Evolutionary conservation across 2,113 vertebrate genomes (phyloP).

Genomic region (Parus major): DNA sequence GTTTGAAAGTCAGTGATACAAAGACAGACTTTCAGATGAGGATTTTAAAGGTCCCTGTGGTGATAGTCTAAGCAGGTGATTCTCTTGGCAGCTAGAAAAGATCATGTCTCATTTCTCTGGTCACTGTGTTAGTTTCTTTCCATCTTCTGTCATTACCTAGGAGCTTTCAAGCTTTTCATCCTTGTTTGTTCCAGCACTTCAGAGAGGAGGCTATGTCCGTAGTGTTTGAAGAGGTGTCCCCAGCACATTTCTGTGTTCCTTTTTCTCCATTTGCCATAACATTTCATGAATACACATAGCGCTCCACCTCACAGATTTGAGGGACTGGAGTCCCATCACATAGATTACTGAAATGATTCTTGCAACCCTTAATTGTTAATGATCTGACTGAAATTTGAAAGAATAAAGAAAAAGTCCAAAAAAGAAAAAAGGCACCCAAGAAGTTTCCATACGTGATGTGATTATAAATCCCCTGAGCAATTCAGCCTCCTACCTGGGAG

Average conservation of each 20-base stretch:
- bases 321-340: background rate
- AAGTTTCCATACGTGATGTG: background rate
- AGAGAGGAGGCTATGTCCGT: background rate
- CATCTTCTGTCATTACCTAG: background rate
- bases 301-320: background rate
- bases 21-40: background rate
- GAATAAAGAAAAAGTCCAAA: background rate
- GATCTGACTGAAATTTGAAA: background rate
- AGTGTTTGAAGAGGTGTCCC: background rate
- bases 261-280: accelerated
- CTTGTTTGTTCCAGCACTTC: background rate
- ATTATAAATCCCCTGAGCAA: conserved; percentile 25
- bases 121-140: background rate
- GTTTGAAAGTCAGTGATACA: background rate
- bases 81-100: background rate
- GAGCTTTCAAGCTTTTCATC: background rate
- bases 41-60: background rate
- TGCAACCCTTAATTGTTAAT: background rate
- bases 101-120: background rate
- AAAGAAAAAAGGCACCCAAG: background rate
- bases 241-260: background rate
- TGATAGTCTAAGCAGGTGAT: background rate
- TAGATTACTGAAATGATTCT: background rate
- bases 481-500: conserved; percentile 50
- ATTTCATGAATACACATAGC: background rate